Evolutionary conservation across 2,113 vertebrate species (phyloP), one percentile per base, ranked within the genome.

Genomic region (Dissostichus mawsoni): DNA sequence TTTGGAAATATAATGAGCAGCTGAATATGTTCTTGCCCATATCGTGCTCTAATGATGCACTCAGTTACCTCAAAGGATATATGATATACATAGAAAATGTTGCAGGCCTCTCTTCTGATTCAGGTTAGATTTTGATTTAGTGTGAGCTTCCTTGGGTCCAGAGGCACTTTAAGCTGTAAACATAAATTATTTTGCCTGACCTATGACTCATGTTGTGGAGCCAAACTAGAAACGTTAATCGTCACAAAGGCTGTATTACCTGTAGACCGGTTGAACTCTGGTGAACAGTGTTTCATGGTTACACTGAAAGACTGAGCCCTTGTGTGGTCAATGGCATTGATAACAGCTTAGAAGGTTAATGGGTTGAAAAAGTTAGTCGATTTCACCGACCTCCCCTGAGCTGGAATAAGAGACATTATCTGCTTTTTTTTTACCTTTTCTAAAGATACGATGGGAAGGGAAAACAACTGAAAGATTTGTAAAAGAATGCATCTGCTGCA

Each of bases 141-240:
- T 11, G 11, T 53, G 23, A 12, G 20, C 23, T 23, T 56, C 10
- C 20, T 25, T 8, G 1, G 29, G 29, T 69, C 33, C 23, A 13
- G 23, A 5, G 11, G 33, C 33, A 36, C 33, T 36, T 59, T 7
- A 77, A 81, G 52, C 70, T 62, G 73, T 66, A 66, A 65, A 56
- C 41, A 69, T 61, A 48, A 83, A 83, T 70, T 68, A 68, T 36
- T 20, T 52, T 18, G 1, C n/a, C 48, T 69, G 72, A 83, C 58
- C 74, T 80, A 23, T 81, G 78, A 86, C 68, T 68, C 51, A 52
- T 36, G 44, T 68, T 80, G 87, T 85, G 65, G 0, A 69, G 65
- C 44, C 72, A 76, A 62, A 0, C 20, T 2, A 8, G 65, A 68
- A 20, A 7, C 41, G 25, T 53, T 5, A 74, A 74, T 70, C 61